These are phyloP conservation scores for Tetramorium parvispinum DNA, from an alignment of 1,140 invertebrate species.

Conservation along the genomic window DNA sequence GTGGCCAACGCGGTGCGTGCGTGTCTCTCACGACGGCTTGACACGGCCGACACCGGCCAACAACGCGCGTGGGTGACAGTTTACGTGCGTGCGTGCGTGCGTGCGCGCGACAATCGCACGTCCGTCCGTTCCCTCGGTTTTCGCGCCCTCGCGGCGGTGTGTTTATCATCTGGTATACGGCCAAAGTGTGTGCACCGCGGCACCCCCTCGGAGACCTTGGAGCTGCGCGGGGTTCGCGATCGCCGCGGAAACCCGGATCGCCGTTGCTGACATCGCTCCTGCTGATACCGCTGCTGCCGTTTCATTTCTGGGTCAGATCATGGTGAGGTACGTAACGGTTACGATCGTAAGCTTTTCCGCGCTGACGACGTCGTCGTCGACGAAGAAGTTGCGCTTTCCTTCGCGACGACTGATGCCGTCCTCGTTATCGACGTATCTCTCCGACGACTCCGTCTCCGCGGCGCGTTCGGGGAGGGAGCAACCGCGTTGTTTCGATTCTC, in stretches of 20 bases:
- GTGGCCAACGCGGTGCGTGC: constrained; percentile 70
- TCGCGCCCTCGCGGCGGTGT: constrained; percentile 37
- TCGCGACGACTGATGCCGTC: background rate
- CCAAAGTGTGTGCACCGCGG: constrained; percentile 67
- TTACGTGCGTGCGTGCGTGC: constrained; percentile 33
- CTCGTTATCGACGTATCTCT: background rate
- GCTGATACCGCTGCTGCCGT: constrained; percentile 8
- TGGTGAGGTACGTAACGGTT: constrained; percentile 80
- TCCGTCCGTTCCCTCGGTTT: background rate
- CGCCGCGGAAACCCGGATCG: constrained; percentile 25
- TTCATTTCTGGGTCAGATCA: constrained; percentile 77
- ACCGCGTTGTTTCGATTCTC: background rate
- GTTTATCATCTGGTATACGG: constrained; percentile 47
- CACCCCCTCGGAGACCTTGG: constrained; percentile 51
- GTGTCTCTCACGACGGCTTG: constrained; percentile 55
- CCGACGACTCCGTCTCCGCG: background rate
- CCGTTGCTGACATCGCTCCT: background rate
- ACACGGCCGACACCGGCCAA: constrained; percentile 56
- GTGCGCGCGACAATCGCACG: constrained; percentile 34
- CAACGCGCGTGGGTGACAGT: constrained; percentile 67
- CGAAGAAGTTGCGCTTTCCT: background rate
- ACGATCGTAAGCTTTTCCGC: constrained; percentile 4
- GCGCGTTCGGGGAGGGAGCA: no score
- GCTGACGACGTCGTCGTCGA: background rate
- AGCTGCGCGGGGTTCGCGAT: constrained; percentile 58